Conservation (phyloP, 2,797 vertebrate species). For the Urophycis tenuis region DNA sequence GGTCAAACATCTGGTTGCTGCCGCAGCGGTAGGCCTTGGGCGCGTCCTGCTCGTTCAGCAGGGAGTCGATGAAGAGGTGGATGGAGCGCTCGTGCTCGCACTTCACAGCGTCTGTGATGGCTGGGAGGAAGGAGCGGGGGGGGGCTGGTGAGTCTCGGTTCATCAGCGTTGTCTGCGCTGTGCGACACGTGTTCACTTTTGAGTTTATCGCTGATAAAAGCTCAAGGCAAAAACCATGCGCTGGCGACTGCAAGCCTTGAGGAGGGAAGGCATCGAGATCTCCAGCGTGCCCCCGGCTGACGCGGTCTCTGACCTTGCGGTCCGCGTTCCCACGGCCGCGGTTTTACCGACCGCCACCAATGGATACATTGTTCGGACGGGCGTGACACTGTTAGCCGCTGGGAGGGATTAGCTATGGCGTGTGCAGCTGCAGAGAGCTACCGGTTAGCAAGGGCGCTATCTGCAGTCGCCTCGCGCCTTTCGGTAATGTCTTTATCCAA, state of each 20-base stretch:
- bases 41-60: conserved; percentile 79
- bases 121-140: conserved; percentile 58
- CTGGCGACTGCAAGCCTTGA: neutral
- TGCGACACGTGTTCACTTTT: neutral
- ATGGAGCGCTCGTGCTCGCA: conserved; percentile 93
- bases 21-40: conserved; percentile 84
- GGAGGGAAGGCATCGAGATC: neutral
- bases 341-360: conserved; percentile 7
- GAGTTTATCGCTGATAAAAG: neutral
- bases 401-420: conserved; percentile 30
- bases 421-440: conserved; percentile 9
- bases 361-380: conserved; percentile 29
- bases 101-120: conserved; percentile 82
- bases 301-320: neutral
- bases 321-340: neutral
- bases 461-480: neutral
- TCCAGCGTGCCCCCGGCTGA: neutral
- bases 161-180: neutral
- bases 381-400: conserved; percentile 24
- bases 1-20: conserved; percentile 82
- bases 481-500: neutral
- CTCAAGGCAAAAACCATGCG: neutral
- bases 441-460: neutral
- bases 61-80: conserved; percentile 93
- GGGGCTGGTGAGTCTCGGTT: neutral